Percentiles rank a stretch among this genome's conserved stretches.
Evolutionary conservation across 2,888 invertebrate genomes (phyloP).

Genomic region (Yponomeuta sedellus): DNA sequence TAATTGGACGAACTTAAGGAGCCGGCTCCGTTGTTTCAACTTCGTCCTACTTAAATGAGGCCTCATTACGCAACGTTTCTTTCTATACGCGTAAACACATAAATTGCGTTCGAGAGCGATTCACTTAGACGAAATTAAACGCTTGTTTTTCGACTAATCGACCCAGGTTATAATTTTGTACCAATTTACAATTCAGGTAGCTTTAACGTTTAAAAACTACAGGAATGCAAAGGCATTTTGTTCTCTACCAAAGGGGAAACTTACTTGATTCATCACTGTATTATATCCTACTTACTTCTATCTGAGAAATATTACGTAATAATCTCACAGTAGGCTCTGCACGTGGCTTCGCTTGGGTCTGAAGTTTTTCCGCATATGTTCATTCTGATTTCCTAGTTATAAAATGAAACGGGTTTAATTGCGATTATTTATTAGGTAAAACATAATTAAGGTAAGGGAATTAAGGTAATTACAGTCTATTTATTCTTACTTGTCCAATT

Average conservation of each 20-base stretch:
- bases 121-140: conserved; percentile 16
- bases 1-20: conserved; percentile 42
- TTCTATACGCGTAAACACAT: conserved; percentile 43
- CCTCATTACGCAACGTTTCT: conserved; percentile 32
- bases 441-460: too few relatives aligned
- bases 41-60: conserved; percentile 31
- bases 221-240: neutral
- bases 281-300: neutral
- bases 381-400: too few relatives aligned
- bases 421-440: too few relatives aligned
- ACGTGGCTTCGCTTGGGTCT: neutral
- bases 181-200: neutral
- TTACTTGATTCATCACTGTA: neutral
- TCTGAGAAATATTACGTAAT: neutral
- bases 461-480: too few relatives aligned
- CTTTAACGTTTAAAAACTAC: neutral
- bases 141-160: neutral
- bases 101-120: conserved; percentile 33
- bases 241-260: neutral
- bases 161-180: neutral
- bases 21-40: conserved; percentile 27
- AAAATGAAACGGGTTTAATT: too few relatives aligned
- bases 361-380: too few relatives aligned
- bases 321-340: neutral
- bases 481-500: too few relatives aligned